phyloP scores from a whole-genome alignment of 2,113 vertebrate genomes.

The Megaceryle torquata region DNA sequence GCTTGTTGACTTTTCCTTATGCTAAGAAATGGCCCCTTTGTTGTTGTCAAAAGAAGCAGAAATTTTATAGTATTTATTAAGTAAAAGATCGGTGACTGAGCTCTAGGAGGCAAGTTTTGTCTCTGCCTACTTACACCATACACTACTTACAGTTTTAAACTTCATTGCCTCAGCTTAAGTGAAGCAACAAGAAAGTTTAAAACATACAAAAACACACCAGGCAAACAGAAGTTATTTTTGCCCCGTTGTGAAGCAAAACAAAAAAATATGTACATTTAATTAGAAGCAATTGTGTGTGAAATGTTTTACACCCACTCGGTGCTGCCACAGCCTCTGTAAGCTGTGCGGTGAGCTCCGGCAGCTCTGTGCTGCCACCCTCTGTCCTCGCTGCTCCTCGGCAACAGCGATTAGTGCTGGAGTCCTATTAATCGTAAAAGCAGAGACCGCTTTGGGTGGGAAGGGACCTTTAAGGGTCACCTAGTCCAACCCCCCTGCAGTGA shows the following conservation, averaged over 20 bases:
- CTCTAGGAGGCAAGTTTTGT: neutral
- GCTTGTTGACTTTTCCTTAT: neutral
- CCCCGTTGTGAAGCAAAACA: neutral
- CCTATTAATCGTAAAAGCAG: neutral
- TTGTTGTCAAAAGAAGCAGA: neutral
- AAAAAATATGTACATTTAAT: neutral
- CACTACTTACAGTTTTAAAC: neutral
- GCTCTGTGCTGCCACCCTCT: slow-evolving; percentile 69
- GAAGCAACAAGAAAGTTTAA: neutral
- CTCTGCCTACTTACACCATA: neutral
- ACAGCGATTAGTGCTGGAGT: neutral
- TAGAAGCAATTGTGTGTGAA: neutral
- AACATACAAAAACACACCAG: neutral
- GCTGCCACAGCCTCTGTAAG: neutral
- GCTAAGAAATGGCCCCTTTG: neutral
- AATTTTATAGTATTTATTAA: neutral
- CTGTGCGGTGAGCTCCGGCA: neutral
- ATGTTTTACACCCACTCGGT: neutral
- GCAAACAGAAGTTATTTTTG: neutral
- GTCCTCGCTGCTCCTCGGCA: neutral
- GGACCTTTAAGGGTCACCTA: neutral
- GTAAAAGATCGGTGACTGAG: neutral
- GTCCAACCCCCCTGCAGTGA: neutral
- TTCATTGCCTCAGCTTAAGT: neutral
- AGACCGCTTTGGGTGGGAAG: neutral